Evolutionary conservation across 2,113 vertebrate species (phyloP), one percentile per base, ranked within the genome.

Genomic region (Eublepharis macularius): DNA sequence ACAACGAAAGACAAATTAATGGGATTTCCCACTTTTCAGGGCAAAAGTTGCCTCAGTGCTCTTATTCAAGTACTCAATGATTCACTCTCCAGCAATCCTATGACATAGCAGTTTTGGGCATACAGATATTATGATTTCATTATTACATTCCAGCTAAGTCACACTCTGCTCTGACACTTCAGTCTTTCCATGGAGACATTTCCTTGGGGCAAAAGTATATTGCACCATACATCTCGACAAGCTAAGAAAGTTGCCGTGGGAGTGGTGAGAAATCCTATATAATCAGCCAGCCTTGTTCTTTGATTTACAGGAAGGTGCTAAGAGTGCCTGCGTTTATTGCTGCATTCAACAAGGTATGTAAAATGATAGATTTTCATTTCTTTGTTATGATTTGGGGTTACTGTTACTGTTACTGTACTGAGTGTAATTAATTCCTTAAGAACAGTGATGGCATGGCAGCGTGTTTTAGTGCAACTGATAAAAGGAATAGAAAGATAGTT

Each of bases 191-290:
- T 16, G 80, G 84, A 10, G 7, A 45, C 51, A 32, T 12, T 21
- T 4, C 73, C 36, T 54, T 41, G 3, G 7, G 49, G 29, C 29
- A 54, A 57, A 78, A 57, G 6, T 57, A 34, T 26, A 51, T 74
- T 86, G 57, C 84, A 80, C 47, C 69, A 86, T 10, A 49, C 16
- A 13, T 1, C 16, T 57, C 73, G 84, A 57, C 65, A 78, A 84
- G 54, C 17, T 14, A 32, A n/a, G 39, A 83, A 66, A 34, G 54
- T 80, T 49, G 73, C 49, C 13, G 34, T 80, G 76, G 84, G 84
- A 86, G 84, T 80, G 77, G 69, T 86, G 11, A 80, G 57, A 60
- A 74, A 73, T 70, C 77, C 77, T 86, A 80, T 86, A 86, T 74
- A 85, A 80, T 39, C 69, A 74, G 14, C 9, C 17, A 41, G n/a